phyloP scores from a whole-genome alignment of 2,888 invertebrate species.

The Euclidia mi region DNA sequence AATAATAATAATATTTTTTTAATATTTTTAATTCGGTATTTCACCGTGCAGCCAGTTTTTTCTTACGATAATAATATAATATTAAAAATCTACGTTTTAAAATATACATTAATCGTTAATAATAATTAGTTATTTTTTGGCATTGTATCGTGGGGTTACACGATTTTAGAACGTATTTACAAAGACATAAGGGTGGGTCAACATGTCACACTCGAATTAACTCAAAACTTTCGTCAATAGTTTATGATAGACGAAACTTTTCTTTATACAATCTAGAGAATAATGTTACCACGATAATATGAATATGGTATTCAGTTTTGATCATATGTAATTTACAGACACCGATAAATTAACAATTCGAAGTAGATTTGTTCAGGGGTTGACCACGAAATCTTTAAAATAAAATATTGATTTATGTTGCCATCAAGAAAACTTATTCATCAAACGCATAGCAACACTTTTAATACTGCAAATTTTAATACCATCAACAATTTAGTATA shows the following conservation, averaged over 20 bases:
- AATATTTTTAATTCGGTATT: constrained; percentile 76
- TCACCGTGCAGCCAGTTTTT: constrained; percentile 79
- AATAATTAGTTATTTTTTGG: constrained; percentile 76
- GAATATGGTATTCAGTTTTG: too few species aligned
- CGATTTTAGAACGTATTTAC: constrained; percentile 70
- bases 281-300: constrained; percentile 14
- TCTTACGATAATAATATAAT: constrained; percentile 60
- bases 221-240: constrained; percentile 44
- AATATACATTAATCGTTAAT: constrained; percentile 65
- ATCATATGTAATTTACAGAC: too few species aligned
- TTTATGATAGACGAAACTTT: constrained; percentile 36
- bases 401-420: too few species aligned
- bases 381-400: too few species aligned
- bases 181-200: constrained; percentile 64
- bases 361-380: too few species aligned
- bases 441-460: too few species aligned
- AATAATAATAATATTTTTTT: constrained; percentile 14
- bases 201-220: constrained; percentile 58
- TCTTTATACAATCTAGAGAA: constrained; percentile 25
- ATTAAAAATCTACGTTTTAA: constrained; percentile 65
- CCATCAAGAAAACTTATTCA: too few species aligned
- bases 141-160: constrained; percentile 70
- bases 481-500: too few species aligned
- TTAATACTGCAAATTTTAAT: too few species aligned
- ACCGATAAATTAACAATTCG: too few species aligned